These are phyloP conservation scores for Pantelozetes paolii DNA, from an alignment of 2,888 invertebrate species.

Conservation along the genomic window DNA sequence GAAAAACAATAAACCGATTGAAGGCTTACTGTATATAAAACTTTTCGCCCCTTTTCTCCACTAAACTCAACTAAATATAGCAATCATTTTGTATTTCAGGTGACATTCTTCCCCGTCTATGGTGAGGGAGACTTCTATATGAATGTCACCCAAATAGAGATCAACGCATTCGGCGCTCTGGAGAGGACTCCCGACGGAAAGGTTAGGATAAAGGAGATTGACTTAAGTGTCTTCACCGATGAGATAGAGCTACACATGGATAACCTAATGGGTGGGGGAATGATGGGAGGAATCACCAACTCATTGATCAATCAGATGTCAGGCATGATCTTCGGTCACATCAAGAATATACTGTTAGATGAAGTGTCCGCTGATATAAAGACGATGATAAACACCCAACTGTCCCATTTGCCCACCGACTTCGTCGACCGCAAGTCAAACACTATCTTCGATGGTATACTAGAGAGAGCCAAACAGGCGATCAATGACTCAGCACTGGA, in stretches of 20 bases:
- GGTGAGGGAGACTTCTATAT: conserved; percentile 71
- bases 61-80: too few species aligned
- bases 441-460: conserved; percentile 63
- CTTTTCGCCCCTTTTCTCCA: too few species aligned
- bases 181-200: conserved; percentile 70
- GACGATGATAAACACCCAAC: conserved; percentile 67
- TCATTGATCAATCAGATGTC: conserved; percentile 71
- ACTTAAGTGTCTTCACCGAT: conserved; percentile 70
- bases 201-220: conserved; percentile 70
- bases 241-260: conserved; percentile 75
- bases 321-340: conserved; percentile 74
- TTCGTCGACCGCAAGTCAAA: conserved; percentile 42
- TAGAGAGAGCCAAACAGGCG: conserved; percentile 68
- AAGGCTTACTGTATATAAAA: too few species aligned
- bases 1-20: too few species aligned
- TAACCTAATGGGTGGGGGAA: conserved; percentile 62
- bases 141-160: conserved; percentile 65
- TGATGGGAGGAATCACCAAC: conserved; percentile 61
- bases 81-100: conserved; percentile 46
- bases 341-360: conserved; percentile 74
- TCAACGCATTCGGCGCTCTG: conserved; percentile 65
- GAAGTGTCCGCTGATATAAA: conserved; percentile 67
- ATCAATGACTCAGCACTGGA: conserved; percentile 66
- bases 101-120: conserved; percentile 67
- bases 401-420: conserved; percentile 61